Conservation (phyloP, 1,140 invertebrate genomes). For the Delia radicum region DNA sequence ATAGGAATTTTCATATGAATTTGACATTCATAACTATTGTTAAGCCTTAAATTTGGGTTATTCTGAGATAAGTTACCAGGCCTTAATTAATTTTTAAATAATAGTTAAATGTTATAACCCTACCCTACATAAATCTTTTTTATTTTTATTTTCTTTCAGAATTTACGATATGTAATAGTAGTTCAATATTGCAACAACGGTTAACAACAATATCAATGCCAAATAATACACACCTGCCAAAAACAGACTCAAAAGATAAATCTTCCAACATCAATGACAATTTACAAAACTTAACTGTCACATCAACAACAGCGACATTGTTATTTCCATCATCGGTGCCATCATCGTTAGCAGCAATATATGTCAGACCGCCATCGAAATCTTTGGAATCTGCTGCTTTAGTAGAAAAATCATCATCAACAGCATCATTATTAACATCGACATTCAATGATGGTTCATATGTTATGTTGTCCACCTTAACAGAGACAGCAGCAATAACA, state of each 20-base stretch:
- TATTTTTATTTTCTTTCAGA: not conserved
- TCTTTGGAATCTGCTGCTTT: conserved; percentile 2
- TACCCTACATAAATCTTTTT: not conserved
- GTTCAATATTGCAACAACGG: conserved; percentile 1
- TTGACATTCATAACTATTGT: too few relatives aligned
- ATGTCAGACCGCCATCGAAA: not conserved
- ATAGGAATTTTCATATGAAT: too few relatives aligned
- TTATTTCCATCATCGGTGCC: not conserved
- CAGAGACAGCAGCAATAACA: not conserved
- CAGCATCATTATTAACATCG: not conserved
- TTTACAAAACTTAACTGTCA: conserved; percentile 17
- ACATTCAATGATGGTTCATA: not conserved
- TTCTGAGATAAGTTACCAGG: too few relatives aligned
- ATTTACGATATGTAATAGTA: conserved; percentile 11
- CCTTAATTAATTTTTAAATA: too few relatives aligned
- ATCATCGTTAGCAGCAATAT: not conserved
- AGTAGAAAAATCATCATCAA: not conserved
- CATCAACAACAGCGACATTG: not conserved
- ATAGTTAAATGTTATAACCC: too few relatives aligned
- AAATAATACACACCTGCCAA: conserved; percentile 5
- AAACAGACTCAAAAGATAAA: conserved; percentile 15
- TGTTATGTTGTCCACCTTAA: not conserved
- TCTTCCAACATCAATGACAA: conserved; percentile 9
- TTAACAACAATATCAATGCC: not conserved
- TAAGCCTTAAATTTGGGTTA: too few relatives aligned